phyloP scores from a whole-genome alignment of 1,140 invertebrate genomes.

The Diprion similis region DNA sequence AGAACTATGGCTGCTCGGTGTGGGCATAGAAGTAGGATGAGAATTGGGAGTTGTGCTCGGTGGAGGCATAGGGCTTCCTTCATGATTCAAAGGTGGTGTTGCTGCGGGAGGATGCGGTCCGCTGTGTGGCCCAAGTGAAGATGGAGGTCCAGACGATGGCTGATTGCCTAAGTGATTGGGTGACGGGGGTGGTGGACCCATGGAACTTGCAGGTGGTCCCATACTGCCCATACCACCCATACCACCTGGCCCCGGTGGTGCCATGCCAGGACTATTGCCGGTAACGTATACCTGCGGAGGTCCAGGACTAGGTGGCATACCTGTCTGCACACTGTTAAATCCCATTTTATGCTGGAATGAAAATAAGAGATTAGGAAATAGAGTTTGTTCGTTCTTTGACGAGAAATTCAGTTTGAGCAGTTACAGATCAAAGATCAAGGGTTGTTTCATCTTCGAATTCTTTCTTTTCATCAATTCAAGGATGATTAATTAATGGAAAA shows the following conservation, averaged over 20 bases:
- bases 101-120: constrained; percentile 47
- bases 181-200: constrained; percentile 63
- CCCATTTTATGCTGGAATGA: constrained; percentile 56
- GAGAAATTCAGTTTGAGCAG: too few relatives aligned
- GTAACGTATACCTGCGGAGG: constrained; percentile 58
- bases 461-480: too few relatives aligned
- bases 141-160: constrained; percentile 51
- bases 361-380: background rate
- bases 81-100: constrained; percentile 61
- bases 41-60: constrained; percentile 68
- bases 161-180: constrained; percentile 66
- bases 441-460: too few relatives aligned
- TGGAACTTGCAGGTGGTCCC: constrained; percentile 56
- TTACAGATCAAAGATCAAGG: too few relatives aligned
- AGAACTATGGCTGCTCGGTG: constrained; percentile 48
- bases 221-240: constrained; percentile 54
- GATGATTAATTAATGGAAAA: too few relatives aligned
- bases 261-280: constrained; percentile 59
- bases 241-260: constrained; percentile 58
- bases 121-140: constrained; percentile 32
- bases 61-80: constrained; percentile 65
- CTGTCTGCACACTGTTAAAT: constrained; percentile 54
- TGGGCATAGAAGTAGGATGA: constrained; percentile 52
- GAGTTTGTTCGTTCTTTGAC: too few relatives aligned
- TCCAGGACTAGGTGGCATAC: constrained; percentile 55